Evolutionary conservation across 2,113 vertebrate genomes (phyloP), one percentile per base, ranked within the genome.

Genomic region (Pelecanoides urinatrix): DNA sequence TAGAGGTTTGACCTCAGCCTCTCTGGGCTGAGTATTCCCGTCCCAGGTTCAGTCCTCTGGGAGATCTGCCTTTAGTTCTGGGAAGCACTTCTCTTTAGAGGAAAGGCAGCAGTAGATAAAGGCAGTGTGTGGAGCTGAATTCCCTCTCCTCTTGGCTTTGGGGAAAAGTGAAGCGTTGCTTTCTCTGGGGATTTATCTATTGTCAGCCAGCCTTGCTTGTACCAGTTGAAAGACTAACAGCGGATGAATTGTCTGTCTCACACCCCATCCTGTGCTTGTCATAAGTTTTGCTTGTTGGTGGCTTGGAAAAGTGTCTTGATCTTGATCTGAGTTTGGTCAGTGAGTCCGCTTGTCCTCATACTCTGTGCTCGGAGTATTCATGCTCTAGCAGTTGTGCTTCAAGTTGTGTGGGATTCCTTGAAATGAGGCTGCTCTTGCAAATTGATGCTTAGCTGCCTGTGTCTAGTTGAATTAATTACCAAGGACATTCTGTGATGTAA

Each of bases 121-220:
- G 84, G 56, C 25, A 10, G 58, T 1, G 11, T 15, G 27, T 81
- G 61, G 78, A 70, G 76, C 56, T 52, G 32, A 27, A 40, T 62
- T 40, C 55, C 45, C 27, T 36, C 50, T 40, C 29, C 38, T n/a
- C 16, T 34, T 52, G 63, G 40, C 73, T 81, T 30, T 19, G 38
- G 65, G 53, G 26, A 83, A 4, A 6, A 7, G 20, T 6, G 52
- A 11, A 52, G 27, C 1, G 0, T 34, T 55, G 32, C 21, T 1
- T 1, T 70, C 73, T 70, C 36, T 30, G 19, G 45, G 55, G 30
- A 16, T 34, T 81, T 11, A 1, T 7, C 68, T 38, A 2, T 4
- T 2, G 21, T 16, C 16, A 89, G 59, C 42, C 49, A 78, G 74
- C n/a, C 0, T 0, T 23, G 88, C 53, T 66, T 42, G 38, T 36